Evolutionary conservation across 2,113 vertebrate species (phyloP).

Genomic region (Carettochelys insculpta): DNA sequence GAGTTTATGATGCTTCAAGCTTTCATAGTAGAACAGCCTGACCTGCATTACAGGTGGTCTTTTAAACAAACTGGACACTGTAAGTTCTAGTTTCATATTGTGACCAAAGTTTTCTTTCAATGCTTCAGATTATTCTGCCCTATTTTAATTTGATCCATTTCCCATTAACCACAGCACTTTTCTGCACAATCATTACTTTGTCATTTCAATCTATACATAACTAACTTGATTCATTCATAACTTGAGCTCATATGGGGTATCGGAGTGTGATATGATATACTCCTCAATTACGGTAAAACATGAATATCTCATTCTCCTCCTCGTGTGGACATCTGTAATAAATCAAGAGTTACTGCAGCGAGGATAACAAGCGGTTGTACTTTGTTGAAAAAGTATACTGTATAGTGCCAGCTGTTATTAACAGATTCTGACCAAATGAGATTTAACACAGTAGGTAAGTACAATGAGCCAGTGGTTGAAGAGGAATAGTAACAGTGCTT

Average conservation of each 20-base stretch:
- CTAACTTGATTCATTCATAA: not conserved
- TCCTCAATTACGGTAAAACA: not conserved
- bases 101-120: not conserved
- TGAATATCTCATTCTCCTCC: not conserved
- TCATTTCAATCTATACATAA: not conserved
- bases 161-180: not conserved
- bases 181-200: not conserved
- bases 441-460: not conserved
- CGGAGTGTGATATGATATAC: not conserved
- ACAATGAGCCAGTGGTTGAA: not conserved
- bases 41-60: rapidly evolving
- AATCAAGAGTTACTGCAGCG: not conserved
- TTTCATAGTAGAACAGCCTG: not conserved
- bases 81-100: not conserved
- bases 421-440: not conserved
- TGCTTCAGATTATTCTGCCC: not conserved
- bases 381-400: not conserved
- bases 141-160: not conserved
- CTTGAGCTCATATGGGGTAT: not conserved
- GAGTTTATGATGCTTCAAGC: not conserved
- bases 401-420: not conserved
- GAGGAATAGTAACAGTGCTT: not conserved
- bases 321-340: not conserved
- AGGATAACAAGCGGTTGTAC: not conserved
- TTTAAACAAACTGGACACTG: not conserved